Evolutionary conservation across 2,888 invertebrate genomes (phyloP).

Genomic region (Tineola bisselliella): DNA sequence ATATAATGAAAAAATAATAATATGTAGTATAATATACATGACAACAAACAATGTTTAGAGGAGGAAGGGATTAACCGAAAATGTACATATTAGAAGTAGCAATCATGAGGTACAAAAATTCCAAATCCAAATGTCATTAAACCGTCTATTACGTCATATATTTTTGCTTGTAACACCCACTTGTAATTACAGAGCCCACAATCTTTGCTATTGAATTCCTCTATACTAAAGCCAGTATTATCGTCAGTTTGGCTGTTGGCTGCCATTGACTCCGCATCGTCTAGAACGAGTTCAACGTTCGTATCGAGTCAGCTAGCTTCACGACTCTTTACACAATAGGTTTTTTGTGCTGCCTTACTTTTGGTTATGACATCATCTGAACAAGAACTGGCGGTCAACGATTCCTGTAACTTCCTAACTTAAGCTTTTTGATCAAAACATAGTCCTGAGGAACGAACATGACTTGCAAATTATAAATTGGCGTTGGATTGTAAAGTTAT

Average conservation of each 20-base stretch:
- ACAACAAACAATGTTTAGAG: no score
- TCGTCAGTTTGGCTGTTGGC: not conserved
- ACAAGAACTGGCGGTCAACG: constrained; percentile 10
- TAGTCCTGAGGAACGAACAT: not conserved
- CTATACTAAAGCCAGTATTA: not conserved
- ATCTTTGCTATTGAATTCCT: constrained; percentile 6
- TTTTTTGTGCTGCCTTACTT: constrained; percentile 59
- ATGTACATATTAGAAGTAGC: not conserved
- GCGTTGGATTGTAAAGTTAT: not conserved
- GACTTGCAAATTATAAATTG: not conserved
- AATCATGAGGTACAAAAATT: not conserved
- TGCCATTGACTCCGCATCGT: constrained; percentile 44
- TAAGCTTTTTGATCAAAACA: not conserved
- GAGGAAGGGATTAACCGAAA: no score
- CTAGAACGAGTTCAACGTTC: constrained; percentile 63
- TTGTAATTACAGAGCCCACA: constrained; percentile 4
- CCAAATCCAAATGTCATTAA: not conserved
- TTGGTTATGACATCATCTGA: constrained; percentile 60
- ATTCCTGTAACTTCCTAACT: constrained; percentile 3
- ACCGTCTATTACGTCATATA: constrained; percentile 2
- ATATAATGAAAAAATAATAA: no score
- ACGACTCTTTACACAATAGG: constrained; percentile 61
- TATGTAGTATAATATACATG: no score
- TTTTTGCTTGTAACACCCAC: constrained; percentile 1
- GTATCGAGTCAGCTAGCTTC: constrained; percentile 45